Base-by-base conservation (phyloP, 2,888 invertebrate genomes). In the Ommatoiulus sabulosus region DNA sequence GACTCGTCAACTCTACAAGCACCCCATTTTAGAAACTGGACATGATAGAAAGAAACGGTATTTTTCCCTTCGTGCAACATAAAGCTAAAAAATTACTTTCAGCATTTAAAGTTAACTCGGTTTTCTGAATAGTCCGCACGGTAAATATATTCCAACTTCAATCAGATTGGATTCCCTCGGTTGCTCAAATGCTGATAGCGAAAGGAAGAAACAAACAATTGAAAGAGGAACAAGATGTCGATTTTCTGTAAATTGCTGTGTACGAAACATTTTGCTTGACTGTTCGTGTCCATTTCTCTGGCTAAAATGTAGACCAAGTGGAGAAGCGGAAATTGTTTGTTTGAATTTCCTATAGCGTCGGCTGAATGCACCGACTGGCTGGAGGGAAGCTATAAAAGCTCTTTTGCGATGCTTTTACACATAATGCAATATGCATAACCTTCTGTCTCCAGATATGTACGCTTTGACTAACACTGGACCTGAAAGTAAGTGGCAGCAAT, bases 341-440 rank as follows among this genome's bases (percentile, higher is more conserved):
- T 80, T 80, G 80, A 35, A 80, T 43, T 80, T 80, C 80, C 80
- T 35, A 52, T 52, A 35, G 80, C 35, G n/a, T n/a, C 63, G 63
- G 63, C 80, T 52, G 52, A 52, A 52, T 52, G 52, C 52, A 17
- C 17, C 17, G 10, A 24, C 35, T 35, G 80, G 15, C 80, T 80
- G 15, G 35, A 80, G 80, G 80, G 24, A 24, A 80, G 35, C 80
- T 24, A 15, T 35, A 80, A 80, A 80, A 80, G 80, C 80, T 80
- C 80, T 80, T 80, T 80, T 80, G 80, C 35, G 80, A 80, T 80
- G 80, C 80, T 80, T 80, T 80, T 80, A 80, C 35, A 80, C 80
- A 80, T 80, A 80, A 80, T 80, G 80, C 80, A 80, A 80, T 80
- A 80, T 80, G 80, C 80, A 80, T 80, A 35, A 10, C 12, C 35